Conservation (phyloP, 1,140 invertebrate genomes). For the Hyles euphorbiae region DNA sequence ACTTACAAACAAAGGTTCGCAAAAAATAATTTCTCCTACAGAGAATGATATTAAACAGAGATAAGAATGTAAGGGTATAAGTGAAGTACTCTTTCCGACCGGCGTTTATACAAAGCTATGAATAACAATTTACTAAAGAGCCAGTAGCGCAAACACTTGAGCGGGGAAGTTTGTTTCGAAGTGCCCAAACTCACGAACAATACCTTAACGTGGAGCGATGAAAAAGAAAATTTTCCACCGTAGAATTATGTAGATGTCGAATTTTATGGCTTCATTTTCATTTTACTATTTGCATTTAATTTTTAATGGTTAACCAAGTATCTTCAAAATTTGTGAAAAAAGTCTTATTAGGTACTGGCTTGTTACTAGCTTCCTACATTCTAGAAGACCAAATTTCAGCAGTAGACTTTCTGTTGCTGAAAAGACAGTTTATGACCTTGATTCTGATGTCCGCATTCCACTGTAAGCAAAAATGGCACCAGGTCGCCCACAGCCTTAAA, state of each 20-base stretch:
- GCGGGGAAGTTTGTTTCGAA: conserved; percentile 65
- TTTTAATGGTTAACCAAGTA: no score
- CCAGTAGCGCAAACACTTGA: conserved; percentile 64
- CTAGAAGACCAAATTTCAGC: no score
- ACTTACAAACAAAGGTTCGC: conserved; percentile 23
- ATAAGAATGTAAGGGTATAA: conserved; percentile 61
- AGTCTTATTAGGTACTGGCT: no score
- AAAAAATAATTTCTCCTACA: conserved; percentile 51
- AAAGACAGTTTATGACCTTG: no score
- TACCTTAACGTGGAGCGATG: conserved; percentile 48
- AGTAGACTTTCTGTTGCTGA: no score
- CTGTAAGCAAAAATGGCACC: no score
- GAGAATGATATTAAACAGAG: conserved; percentile 56
- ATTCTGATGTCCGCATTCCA: no score
- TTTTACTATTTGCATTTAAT: no score
- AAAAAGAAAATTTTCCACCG: conserved; percentile 22
- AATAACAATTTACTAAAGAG: conserved; percentile 71
- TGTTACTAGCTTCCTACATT: no score
- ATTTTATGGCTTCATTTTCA: no score
- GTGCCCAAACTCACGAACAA: conserved; percentile 67
- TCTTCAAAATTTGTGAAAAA: no score
- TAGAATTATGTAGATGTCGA: no score
- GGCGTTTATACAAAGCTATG: conserved; percentile 68
- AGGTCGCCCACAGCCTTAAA: background rate
- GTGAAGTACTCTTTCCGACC: conserved; percentile 60